Evolutionary conservation across 1,140 invertebrate genomes (phyloP).

Genomic region (Heliconius hewitsoni): DNA sequence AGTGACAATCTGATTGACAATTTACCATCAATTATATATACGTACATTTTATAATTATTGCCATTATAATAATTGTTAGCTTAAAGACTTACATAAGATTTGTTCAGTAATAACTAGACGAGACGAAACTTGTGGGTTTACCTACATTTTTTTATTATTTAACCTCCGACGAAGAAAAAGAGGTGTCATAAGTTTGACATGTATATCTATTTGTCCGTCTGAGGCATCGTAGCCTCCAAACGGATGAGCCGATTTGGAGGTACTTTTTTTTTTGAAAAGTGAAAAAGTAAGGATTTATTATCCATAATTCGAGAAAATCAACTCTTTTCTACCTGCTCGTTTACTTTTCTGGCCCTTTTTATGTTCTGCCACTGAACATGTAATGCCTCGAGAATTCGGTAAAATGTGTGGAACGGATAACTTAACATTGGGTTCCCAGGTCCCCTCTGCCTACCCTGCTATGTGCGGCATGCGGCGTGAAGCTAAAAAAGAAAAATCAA

Average conservation of each 20-base stretch:
- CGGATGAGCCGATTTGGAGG: no score
- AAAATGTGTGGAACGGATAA: no score
- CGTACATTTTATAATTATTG: slow-evolving; percentile 11
- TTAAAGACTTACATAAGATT: slow-evolving; percentile 3
- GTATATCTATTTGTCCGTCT: no score
- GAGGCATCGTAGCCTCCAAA: no score
- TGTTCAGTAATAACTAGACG: background rate
- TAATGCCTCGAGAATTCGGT: background rate
- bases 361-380: background rate
- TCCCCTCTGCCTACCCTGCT: background rate
- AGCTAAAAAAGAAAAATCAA: background rate
- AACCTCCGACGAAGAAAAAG: no score
- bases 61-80: slow-evolving; percentile 3
- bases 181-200: no score
- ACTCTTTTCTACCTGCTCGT: no score
- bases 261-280: no score
- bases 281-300: no score
- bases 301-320: no score
- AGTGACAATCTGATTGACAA: background rate
- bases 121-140: background rate
- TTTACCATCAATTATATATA: slow-evolving; percentile 9
- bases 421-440: background rate
- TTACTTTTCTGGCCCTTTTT: background rate
- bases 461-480: background rate
- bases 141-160: background rate